These are phyloP conservation scores for Meloidogyne exigua DNA, from an alignment of 1,140 invertebrate species.

Conservation along the genomic window DNA sequence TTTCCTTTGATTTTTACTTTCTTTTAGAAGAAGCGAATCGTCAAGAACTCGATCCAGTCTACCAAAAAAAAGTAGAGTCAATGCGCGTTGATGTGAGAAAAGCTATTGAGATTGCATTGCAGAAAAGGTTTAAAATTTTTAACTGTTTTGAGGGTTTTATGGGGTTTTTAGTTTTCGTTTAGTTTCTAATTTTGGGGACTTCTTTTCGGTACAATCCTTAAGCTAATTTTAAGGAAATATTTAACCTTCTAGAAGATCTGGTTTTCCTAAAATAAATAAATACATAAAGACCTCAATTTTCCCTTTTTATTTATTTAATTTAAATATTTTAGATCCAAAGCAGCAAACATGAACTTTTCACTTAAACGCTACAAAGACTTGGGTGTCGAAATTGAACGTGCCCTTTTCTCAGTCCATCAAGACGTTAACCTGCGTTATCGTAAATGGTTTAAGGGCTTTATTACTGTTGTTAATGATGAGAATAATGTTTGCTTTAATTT, in stretches of 20 bases:
- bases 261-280: too few species aligned
- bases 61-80: constrained; percentile 15
- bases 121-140: constrained; percentile 17
- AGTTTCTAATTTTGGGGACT: neutral
- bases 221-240: too few species aligned
- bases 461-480: constrained; percentile 23
- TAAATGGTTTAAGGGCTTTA: constrained; percentile 27
- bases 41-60: neutral
- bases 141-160: too few species aligned
- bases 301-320: too few species aligned
- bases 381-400: constrained; percentile 22
- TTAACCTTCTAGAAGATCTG: too few species aligned
- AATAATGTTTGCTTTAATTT: constrained; percentile 12
- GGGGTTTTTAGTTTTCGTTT: too few species aligned
- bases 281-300: too few species aligned
- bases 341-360: constrained; percentile 22
- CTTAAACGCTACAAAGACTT: constrained; percentile 26
- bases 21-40: constrained; percentile 10
- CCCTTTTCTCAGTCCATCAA: constrained; percentile 11
- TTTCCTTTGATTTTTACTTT: neutral
- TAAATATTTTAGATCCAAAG: neutral
- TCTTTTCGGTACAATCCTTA: too few species aligned
- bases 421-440: constrained; percentile 21
- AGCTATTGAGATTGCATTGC: constrained; percentile 8
- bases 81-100: constrained; percentile 23